A percentile compares a stretch with the other conserved stretches of the same genome.
Conservation (phyloP, 92 coral and sea anemone genomes). For the Parazoanthus darwini region DNA sequence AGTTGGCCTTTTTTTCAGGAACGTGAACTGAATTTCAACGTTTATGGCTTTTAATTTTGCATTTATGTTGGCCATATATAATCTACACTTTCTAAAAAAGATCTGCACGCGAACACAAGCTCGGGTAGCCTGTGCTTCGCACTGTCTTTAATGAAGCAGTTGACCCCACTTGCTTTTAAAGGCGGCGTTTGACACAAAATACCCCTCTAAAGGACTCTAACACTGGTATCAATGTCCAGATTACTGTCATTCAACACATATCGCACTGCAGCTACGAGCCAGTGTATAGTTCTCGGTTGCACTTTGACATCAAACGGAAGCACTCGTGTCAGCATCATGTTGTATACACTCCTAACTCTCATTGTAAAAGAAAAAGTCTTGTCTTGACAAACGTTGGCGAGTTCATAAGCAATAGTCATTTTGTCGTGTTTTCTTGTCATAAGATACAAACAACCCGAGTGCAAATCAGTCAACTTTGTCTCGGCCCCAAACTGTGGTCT, state of each 20-base stretch:
- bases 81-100: too few relatives aligned
- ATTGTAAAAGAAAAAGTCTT: slow-evolving; percentile 10
- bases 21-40: too few relatives aligned
- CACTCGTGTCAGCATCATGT: slow-evolving; percentile 16
- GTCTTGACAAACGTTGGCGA: slow-evolving; percentile 27
- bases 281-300: slow-evolving; percentile 13
- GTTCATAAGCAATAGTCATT: slow-evolving; percentile 31
- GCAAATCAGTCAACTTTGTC: slow-evolving; percentile 17
- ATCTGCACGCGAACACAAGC: too few relatives aligned
- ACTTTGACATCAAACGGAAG: neutral
- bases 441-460: slow-evolving; percentile 31
- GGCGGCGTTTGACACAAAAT: neutral
- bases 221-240: slow-evolving; percentile 19
- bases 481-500: slow-evolving; percentile 29
- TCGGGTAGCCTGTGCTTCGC: too few relatives aligned
- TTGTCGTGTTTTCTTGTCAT: slow-evolving; percentile 40
- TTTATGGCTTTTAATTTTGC: too few relatives aligned
- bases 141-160: too few relatives aligned
- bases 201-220: neutral
- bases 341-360: neutral
- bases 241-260: slow-evolving; percentile 30
- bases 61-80: too few relatives aligned
- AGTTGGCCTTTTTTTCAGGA: too few relatives aligned
- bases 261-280: slow-evolving; percentile 22
- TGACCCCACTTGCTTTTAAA: neutral